These are phyloP conservation scores for Tetrapedia diversipes DNA, from an alignment of 2,888 invertebrate species.

Conservation along the genomic window DNA sequence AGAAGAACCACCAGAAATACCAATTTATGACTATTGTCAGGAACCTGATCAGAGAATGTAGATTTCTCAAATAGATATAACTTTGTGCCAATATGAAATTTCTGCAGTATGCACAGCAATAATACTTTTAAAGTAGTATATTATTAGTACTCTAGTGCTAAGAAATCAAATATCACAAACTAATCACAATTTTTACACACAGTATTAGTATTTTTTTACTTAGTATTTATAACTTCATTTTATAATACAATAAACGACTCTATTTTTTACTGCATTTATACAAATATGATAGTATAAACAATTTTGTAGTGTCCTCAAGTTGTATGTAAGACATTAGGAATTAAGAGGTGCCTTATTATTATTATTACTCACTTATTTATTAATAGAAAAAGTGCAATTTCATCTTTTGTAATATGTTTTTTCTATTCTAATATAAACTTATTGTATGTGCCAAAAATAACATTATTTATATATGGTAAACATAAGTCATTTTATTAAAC, in stretches of 20 bases:
- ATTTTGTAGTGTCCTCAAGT: slow-evolving; percentile 28
- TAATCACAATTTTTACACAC: slow-evolving; percentile 40
- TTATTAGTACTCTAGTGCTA: slow-evolving; percentile 28
- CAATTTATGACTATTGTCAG: slow-evolving; percentile 77
- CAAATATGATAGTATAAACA: slow-evolving; percentile 30
- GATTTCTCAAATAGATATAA: slow-evolving; percentile 2
- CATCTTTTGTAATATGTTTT: slow-evolving; percentile 48
- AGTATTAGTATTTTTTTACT: slow-evolving; percentile 52
- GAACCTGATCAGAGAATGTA: slow-evolving; percentile 56
- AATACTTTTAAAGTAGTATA: slow-evolving; percentile 46
- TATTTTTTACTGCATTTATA: slow-evolving; percentile 44
- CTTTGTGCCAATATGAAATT: slow-evolving; percentile 22
- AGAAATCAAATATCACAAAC: slow-evolving; percentile 24
- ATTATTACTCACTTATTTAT: slow-evolving; percentile 59
- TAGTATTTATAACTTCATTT: slow-evolving; percentile 50
- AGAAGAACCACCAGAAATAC: slow-evolving; percentile 76
- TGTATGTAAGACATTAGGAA: slow-evolving; percentile 41
- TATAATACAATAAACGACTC: slow-evolving; percentile 40
- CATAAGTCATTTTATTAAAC: slow-evolving; percentile 47
- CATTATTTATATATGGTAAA: slow-evolving; percentile 23
- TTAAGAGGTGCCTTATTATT: slow-evolving; percentile 62
- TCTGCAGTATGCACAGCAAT: slow-evolving; percentile 21
- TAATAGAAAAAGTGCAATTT: slow-evolving; percentile 25
- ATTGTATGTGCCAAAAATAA: slow-evolving; percentile 33
- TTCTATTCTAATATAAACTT: slow-evolving; percentile 21